A percentile compares a stretch with the other conserved stretches of the same genome.
These are phyloP conservation scores for Oreamnos americanus DNA, from an alignment of 2,113 vertebrate genomes.

Conservation along the genomic window DNA sequence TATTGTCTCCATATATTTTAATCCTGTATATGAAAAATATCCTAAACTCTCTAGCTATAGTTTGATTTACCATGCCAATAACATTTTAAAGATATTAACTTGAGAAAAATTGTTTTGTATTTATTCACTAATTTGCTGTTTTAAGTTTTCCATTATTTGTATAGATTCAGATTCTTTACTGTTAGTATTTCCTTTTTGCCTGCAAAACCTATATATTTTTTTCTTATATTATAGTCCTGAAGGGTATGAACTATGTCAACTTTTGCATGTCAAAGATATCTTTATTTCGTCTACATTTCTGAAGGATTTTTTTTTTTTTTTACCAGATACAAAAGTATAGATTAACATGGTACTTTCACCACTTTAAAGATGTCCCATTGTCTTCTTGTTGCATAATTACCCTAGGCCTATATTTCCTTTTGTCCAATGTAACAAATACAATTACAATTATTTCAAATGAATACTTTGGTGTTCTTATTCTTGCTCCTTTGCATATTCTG, in stretches of 20 bases:
- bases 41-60: neutral
- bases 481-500: neutral
- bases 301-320: neutral
- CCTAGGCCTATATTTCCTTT: neutral
- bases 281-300: neutral
- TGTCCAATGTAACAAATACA: neutral
- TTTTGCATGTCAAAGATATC: neutral
- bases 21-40: neutral
- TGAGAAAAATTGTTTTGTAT: neutral
- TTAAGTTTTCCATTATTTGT: neutral
- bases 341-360: neutral
- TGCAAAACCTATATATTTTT: neutral
- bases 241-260: neutral
- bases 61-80: neutral
- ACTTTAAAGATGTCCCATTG: neutral
- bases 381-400: neutral
- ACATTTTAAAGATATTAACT: neutral
- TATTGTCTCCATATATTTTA: neutral
- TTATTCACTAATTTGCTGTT: neutral
- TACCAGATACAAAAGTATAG: too few relatives aligned
- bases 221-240: neutral
- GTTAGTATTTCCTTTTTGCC: neutral
- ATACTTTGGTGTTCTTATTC: neutral
- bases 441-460: neutral
- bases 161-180: neutral